phyloP scores from a whole-genome alignment of 2,888 invertebrate species.

The Lepidochitona cinerea region DNA sequence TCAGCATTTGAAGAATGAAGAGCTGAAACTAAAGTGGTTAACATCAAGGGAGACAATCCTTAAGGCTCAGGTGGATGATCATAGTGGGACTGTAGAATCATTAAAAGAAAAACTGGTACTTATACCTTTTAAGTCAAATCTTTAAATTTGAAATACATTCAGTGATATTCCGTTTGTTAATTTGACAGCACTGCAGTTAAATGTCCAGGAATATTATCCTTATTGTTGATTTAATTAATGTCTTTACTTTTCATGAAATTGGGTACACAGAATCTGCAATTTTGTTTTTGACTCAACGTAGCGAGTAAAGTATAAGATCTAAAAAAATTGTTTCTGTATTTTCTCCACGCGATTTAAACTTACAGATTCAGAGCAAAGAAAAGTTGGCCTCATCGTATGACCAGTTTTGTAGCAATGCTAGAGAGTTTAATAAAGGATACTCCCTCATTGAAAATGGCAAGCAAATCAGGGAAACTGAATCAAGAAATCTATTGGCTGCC shows the following conservation, averaged over 20 bases:
- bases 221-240: no score
- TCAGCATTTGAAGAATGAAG: slow-evolving; percentile 31
- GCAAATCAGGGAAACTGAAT: neutral
- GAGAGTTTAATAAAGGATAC: neutral
- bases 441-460: neutral
- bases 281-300: no score
- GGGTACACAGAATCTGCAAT: no score
- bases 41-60: slow-evolving; percentile 14
- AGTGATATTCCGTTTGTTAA: neutral
- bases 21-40: slow-evolving; percentile 28
- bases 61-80: slow-evolving; percentile 7
- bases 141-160: neutral
- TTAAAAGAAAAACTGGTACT: no score
- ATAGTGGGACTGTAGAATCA: neutral
- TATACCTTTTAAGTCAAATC: no score
- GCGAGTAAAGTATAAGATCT: no score
- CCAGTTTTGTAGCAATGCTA: neutral
- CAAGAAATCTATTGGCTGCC: neutral
- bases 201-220: neutral
- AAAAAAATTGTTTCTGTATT: no score
- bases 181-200: neutral
- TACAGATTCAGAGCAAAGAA: neutral
- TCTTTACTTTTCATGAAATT: no score
- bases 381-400: neutral
- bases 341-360: neutral